Conservation (phyloP, 1,140 invertebrate genomes). For the Mizuhopecten yessoensis region DNA sequence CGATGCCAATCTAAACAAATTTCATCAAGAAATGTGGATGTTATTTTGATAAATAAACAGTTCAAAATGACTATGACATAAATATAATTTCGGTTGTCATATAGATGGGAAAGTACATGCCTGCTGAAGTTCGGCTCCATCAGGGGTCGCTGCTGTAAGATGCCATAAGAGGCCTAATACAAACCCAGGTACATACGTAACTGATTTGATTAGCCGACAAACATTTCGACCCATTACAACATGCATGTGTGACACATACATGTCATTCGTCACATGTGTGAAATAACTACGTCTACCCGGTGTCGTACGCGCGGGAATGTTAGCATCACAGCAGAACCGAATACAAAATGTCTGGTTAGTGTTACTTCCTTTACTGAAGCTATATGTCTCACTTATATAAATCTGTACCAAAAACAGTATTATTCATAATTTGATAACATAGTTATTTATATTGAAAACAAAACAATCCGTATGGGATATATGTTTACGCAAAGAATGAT, state of each 20-base stretch:
- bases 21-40: not conserved
- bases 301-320: not conserved
- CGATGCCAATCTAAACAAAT: no score
- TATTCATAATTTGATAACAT: not conserved
- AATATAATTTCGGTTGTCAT: not conserved
- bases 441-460: no score
- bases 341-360: not conserved
- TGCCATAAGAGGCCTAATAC: no score
- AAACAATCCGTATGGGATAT: no score
- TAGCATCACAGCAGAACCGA: not conserved
- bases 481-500: no score
- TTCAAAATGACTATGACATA: not conserved
- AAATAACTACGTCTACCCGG: not conserved
- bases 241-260: not conserved
- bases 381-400: not conserved
- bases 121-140: not conserved
- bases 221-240: not conserved
- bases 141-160: not conserved
- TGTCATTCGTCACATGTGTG: conserved; percentile 3
- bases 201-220: not conserved
- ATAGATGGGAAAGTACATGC: not conserved
- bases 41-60: not conserved
- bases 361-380: not conserved
- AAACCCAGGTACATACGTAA: not conserved
- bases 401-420: not conserved